These are phyloP conservation scores for Clarias laeviceps DNA, from an alignment of 2,797 vertebrate species.

Conservation along the genomic window DNA sequence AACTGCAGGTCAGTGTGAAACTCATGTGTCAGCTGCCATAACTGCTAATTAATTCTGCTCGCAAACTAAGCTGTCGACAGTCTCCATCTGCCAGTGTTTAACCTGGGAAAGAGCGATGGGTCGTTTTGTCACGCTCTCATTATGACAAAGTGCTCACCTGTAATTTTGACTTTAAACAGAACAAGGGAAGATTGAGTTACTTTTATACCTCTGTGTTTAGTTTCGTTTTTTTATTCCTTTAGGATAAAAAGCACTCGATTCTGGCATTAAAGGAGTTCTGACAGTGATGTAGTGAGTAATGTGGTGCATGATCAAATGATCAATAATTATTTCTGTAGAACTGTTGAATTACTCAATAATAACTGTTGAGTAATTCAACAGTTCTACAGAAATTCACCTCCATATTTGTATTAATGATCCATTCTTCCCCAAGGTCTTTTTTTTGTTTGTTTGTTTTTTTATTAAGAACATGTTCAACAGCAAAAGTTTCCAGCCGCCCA, in stretches of 20 bases:
- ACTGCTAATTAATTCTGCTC: slow-evolving; percentile 70
- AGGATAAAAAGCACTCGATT: background rate
- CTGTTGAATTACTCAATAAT: too few species aligned
- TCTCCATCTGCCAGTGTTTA: slow-evolving; percentile 69
- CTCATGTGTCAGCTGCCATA: slow-evolving; percentile 68
- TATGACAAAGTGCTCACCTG: slow-evolving; percentile 56
- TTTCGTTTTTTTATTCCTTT: slow-evolving; percentile 22
- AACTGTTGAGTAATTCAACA: background rate
- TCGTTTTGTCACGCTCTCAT: slow-evolving; percentile 59
- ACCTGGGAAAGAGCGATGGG: slow-evolving; percentile 57
- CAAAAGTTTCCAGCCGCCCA: background rate
- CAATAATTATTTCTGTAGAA: background rate
- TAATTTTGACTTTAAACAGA: slow-evolving; percentile 59
- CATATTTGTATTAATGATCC: background rate
- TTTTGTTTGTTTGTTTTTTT: too few species aligned
- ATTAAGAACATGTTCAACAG: background rate
- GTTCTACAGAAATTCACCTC: background rate
- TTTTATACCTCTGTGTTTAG: slow-evolving; percentile 36
- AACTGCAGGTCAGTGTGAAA: slow-evolving; percentile 73
- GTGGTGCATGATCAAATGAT: slow-evolving; percentile 16
- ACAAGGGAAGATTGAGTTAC: slow-evolving; percentile 44
- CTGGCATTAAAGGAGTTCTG: background rate
- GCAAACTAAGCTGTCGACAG: slow-evolving; percentile 59
- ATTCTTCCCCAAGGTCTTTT: background rate
- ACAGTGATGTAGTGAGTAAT: slow-evolving; percentile 10